phyloP scores from a whole-genome alignment of 2,888 invertebrate genomes.

The Leucania comma region DNA sequence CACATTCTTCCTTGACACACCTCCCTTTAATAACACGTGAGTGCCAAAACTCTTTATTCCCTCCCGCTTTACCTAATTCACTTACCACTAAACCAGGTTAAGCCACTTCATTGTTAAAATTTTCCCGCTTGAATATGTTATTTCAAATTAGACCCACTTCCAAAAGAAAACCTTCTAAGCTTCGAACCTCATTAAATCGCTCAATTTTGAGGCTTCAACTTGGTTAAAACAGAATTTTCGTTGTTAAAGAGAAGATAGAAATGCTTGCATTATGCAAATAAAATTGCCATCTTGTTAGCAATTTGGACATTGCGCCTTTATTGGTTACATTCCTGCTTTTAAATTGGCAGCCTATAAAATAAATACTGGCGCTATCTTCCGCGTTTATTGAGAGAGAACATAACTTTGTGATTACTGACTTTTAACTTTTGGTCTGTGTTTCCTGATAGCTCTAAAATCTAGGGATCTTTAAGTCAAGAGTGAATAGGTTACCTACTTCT shows the following conservation, averaged over 20 bases:
- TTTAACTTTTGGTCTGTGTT: background rate
- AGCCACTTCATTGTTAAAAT: constrained; percentile 39
- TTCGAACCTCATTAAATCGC: constrained; percentile 63
- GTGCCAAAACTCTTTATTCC: constrained; percentile 19
- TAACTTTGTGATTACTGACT: background rate
- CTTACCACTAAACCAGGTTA: constrained; percentile 28
- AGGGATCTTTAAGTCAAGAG: no score
- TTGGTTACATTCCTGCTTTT: constrained; percentile 35
- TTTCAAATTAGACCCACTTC: constrained; percentile 53
- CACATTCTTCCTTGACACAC: background rate
- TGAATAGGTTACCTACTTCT: no score
- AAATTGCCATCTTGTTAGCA: constrained; percentile 60
- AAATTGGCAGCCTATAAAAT: constrained; percentile 26
- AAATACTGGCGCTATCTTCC: constrained; percentile 7
- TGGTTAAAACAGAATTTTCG: constrained; percentile 55
- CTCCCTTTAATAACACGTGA: background rate
- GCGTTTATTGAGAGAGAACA: background rate
- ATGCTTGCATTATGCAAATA: constrained; percentile 71
- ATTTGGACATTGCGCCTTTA: constrained; percentile 39
- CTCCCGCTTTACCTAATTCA: constrained; percentile 27
- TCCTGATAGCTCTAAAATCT: no score
- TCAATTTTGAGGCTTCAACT: constrained; percentile 57
- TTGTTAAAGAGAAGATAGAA: constrained; percentile 59
- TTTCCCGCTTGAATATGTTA: constrained; percentile 48
- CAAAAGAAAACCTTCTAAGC: constrained; percentile 52